Conservation (phyloP, 2,113 vertebrate genomes). For the Dipodomys spectabilis region DNA sequence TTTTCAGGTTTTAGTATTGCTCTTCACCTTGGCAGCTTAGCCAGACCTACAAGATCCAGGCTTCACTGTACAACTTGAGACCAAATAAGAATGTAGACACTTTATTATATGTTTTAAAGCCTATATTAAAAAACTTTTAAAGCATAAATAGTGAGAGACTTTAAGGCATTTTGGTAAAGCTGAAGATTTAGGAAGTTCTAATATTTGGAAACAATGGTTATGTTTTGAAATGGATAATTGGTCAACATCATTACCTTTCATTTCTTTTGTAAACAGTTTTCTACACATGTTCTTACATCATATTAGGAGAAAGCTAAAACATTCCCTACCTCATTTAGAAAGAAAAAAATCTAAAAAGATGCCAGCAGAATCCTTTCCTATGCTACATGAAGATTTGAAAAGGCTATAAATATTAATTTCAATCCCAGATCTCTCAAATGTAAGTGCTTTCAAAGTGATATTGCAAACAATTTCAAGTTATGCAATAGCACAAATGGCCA, state of each 20-base stretch:
- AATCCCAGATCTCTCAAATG: conserved; percentile 44
- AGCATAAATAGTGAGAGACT: background rate
- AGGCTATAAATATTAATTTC: conserved; percentile 58
- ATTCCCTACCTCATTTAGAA: conserved; percentile 7
- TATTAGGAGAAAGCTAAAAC: background rate
- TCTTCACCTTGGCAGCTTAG: background rate
- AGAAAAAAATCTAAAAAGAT: conserved; percentile 25
- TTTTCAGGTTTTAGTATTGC: background rate
- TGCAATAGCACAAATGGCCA: background rate
- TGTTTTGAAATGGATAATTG: background rate
- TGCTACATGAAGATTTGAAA: conserved; percentile 19
- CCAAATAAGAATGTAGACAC: background rate
- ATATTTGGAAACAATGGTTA: background rate
- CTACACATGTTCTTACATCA: background rate
- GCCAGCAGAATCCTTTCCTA: conserved; percentile 16
- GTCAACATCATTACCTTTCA: background rate
- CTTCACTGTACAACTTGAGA: background rate
- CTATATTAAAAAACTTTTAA: background rate
- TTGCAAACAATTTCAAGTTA: conserved; percentile 66
- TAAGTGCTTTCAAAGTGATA: conserved; percentile 59
- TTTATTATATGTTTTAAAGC: background rate
- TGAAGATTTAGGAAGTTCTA: background rate
- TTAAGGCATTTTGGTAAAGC: background rate
- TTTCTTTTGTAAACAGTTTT: background rate
- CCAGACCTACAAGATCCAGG: background rate